Evolutionary conservation across 2,888 invertebrate genomes (phyloP).

Genomic region (Melinopterus prodromus): DNA sequence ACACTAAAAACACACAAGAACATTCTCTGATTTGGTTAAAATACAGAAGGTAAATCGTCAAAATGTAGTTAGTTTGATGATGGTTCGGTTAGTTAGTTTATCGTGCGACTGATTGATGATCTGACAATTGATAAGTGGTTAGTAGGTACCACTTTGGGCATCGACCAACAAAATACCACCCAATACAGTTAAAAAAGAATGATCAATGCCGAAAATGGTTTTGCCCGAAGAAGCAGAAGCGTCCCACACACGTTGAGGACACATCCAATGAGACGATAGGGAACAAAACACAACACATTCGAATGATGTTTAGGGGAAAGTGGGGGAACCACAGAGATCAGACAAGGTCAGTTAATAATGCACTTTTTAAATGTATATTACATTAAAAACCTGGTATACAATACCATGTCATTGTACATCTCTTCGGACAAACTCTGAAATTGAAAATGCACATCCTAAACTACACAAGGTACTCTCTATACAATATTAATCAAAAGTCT

Average conservation of each 20-base stretch:
- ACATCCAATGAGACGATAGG: slow-evolving; percentile 4
- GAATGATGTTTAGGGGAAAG: background rate
- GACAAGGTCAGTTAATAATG: slow-evolving; percentile 25
- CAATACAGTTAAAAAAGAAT: background rate
- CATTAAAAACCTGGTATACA: slow-evolving; percentile 58
- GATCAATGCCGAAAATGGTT: background rate
- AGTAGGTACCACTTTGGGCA: background rate
- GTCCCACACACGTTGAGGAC: background rate
- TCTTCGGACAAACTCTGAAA: slow-evolving; percentile 86
- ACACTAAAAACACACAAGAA: too few relatives aligned
- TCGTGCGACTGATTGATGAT: background rate
- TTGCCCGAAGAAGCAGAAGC: background rate
- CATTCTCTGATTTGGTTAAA: background rate
- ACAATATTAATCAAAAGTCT: slow-evolving; percentile 23
- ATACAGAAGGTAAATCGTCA: background rate
- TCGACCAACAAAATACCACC: background rate
- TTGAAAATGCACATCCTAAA: slow-evolving; percentile 58
- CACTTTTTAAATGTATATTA: slow-evolving; percentile 46
- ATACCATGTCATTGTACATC: slow-evolving; percentile 85
- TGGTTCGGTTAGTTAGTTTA: background rate
- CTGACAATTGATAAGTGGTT: background rate
- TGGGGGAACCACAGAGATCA: slow-evolving; percentile 21
- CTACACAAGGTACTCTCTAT: slow-evolving; percentile 37
- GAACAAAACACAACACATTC: background rate
- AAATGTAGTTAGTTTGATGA: background rate